Evolutionary conservation across 2,888 invertebrate species (phyloP).

Genomic region (Drosophila paramelanica): DNA sequence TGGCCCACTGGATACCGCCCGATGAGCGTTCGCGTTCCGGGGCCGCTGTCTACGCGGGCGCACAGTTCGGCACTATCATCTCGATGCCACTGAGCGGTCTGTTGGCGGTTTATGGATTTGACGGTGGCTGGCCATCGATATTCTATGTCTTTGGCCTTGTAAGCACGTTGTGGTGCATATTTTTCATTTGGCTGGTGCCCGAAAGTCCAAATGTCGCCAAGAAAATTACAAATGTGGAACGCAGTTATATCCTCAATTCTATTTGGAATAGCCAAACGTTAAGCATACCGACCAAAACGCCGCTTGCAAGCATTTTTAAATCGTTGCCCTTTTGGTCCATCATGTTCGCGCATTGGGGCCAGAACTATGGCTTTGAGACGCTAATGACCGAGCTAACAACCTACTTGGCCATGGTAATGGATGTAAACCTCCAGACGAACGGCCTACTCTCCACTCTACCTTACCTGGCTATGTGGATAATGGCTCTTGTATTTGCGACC

Average conservation of each 20-base stretch:
- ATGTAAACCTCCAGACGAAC: constrained; percentile 92
- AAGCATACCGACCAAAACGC: constrained; percentile 88
- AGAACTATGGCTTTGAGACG: constrained; percentile 96
- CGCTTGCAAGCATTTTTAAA: constrained; percentile 91
- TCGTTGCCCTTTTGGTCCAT: constrained; percentile 96
- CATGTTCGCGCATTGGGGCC: constrained; percentile 94
- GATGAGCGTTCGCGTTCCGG: constrained; percentile 96
- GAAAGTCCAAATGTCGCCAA: constrained; percentile 92
- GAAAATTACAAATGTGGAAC: constrained; percentile 87
- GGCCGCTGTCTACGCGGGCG: constrained; percentile 93
- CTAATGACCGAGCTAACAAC: constrained; percentile 95
- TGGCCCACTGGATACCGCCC: constrained; percentile 96
- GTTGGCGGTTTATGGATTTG: constrained; percentile 90
- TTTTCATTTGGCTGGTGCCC: constrained; percentile 89
- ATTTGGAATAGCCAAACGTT: constrained; percentile 10
- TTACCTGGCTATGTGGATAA: constrained; percentile 95
- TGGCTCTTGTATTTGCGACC: constrained; percentile 85
- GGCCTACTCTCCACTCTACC: constrained; percentile 93
- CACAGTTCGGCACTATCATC: constrained; percentile 95
- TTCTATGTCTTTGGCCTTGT: constrained; percentile 94
- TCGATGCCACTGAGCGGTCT: constrained; percentile 95
- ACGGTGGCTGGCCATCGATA: constrained; percentile 95
- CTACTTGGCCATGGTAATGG: constrained; percentile 94
- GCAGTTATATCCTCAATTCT: constrained; percentile 11
- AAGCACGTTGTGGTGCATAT: constrained; percentile 92